Conservation (phyloP, 1,140 invertebrate genomes). For the Aphaenogaster rudis region DNA sequence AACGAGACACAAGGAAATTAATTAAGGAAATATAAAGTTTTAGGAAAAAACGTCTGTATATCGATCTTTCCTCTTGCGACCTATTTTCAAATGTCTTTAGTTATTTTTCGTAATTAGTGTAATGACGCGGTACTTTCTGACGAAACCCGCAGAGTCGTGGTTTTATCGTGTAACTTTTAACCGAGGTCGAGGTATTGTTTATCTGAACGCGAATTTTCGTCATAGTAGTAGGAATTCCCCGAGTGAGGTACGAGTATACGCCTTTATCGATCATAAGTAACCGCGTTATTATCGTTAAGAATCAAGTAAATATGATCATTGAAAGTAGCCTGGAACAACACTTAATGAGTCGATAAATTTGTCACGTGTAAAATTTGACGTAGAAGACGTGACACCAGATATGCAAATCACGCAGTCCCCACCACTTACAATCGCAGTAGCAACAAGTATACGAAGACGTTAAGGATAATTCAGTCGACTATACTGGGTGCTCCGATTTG, state of each 20-base stretch:
- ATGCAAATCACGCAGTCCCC: not conserved
- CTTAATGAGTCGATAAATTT: slow-evolving; percentile 25
- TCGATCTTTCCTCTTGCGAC: not conserved
- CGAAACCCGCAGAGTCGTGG: not conserved
- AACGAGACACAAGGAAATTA: not conserved
- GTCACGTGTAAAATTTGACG: slow-evolving; percentile 10
- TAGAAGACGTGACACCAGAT: not conserved
- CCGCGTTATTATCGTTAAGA: slow-evolving; percentile 12
- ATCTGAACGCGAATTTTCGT: slow-evolving; percentile 42
- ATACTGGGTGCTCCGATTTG: not conserved
- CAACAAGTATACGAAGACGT: not conserved
- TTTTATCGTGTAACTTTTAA: slow-evolving; percentile 16
- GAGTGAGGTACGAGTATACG: not conserved
- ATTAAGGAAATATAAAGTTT: not conserved
- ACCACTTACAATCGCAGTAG: not conserved
- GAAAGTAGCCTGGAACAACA: not conserved
- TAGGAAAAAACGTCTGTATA: too few species aligned
- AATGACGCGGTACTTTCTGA: not conserved
- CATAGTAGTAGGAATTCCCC: slow-evolving; percentile 23
- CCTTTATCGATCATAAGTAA: slow-evolving; percentile 10
- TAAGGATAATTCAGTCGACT: not conserved
- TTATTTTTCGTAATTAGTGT: not conserved
- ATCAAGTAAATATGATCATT: not conserved
- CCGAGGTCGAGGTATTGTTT: slow-evolving; percentile 18
- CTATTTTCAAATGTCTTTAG: not conserved